These are phyloP conservation scores for Oryctes rhinoceros DNA, from an alignment of 1,140 invertebrate species.

Conservation along the genomic window DNA sequence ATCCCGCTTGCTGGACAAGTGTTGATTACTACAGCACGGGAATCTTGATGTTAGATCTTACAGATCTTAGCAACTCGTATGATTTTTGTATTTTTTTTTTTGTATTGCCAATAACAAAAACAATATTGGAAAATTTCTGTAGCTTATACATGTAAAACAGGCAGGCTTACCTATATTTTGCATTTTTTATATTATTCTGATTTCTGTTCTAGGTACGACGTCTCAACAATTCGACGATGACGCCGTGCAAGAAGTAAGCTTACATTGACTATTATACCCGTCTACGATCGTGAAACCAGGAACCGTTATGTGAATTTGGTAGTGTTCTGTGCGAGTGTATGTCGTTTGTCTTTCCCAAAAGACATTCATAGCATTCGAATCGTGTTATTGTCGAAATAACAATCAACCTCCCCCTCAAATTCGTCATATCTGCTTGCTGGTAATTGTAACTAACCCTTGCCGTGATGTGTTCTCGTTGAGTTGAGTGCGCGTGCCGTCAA, in stretches of 20 bases:
- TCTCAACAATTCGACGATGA: constrained; percentile 35
- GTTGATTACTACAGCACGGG: too few species aligned
- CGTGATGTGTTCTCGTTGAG: constrained; percentile 32
- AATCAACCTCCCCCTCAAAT: background rate
- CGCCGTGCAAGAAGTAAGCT: constrained; percentile 38
- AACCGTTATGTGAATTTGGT: constrained; percentile 18
- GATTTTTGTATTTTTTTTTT: too few species aligned
- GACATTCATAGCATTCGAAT: constrained; percentile 1
- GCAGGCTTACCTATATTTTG: too few species aligned
- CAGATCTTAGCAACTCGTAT: too few species aligned
- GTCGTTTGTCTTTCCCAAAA: background rate
- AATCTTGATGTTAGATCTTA: too few species aligned
- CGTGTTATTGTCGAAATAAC: constrained; percentile 19
- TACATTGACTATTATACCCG: background rate
- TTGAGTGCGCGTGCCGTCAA: constrained; percentile 32
- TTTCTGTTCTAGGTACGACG: constrained; percentile 18
- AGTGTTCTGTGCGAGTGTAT: background rate
- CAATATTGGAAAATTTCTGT: too few species aligned
- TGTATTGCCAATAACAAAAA: too few species aligned
- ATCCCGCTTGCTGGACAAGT: too few species aligned
- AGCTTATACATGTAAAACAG: too few species aligned
- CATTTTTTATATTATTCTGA: too few species aligned
- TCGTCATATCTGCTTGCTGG: background rate
- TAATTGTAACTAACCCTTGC: background rate
- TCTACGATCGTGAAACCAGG: background rate